Evolutionary conservation across 1,140 invertebrate genomes (phyloP).

Genomic region (Trichonephila inaurata): DNA sequence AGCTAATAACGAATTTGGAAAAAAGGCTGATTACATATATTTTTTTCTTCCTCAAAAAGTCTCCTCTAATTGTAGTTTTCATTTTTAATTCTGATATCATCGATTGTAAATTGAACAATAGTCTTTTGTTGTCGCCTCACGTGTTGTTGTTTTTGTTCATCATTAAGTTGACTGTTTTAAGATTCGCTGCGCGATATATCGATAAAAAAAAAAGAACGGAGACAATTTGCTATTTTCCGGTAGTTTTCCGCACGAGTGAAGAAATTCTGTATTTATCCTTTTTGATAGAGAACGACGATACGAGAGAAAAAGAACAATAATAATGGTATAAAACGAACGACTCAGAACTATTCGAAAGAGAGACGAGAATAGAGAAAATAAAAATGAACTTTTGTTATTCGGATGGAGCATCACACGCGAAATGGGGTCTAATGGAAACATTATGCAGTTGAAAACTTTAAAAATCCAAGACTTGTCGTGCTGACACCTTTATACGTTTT

Average conservation of each 20-base stretch:
- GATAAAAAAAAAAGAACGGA: neutral
- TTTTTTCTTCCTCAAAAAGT: no score
- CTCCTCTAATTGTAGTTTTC: no score
- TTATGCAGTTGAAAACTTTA: slow-evolving; percentile 70
- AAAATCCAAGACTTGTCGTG: slow-evolving; percentile 64
- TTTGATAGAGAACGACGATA: no score
- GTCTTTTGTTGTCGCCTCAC: slow-evolving; percentile 22
- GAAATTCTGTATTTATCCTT: no score
- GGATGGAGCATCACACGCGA: slow-evolving; percentile 52
- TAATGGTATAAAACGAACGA: no score
- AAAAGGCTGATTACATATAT: no score
- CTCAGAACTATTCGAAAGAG: no score
- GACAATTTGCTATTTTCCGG: no score
- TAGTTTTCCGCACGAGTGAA: no score
- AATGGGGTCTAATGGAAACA: slow-evolving; percentile 66
- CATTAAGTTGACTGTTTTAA: neutral
- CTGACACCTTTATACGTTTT: neutral
- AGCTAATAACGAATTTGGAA: no score
- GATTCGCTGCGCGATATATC: neutral
- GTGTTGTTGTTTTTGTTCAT: neutral
- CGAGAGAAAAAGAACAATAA: no score
- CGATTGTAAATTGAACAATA: slow-evolving; percentile 28
- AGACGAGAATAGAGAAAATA: neutral
- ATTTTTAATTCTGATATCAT: neutral
- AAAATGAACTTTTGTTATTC: slow-evolving; percentile 57